Percentiles rank a stretch among this genome's conserved stretches.
These are phyloP conservation scores for Xestia rhomboidea DNA, from an alignment of 2,888 invertebrate genomes.

Conservation along the genomic window DNA sequence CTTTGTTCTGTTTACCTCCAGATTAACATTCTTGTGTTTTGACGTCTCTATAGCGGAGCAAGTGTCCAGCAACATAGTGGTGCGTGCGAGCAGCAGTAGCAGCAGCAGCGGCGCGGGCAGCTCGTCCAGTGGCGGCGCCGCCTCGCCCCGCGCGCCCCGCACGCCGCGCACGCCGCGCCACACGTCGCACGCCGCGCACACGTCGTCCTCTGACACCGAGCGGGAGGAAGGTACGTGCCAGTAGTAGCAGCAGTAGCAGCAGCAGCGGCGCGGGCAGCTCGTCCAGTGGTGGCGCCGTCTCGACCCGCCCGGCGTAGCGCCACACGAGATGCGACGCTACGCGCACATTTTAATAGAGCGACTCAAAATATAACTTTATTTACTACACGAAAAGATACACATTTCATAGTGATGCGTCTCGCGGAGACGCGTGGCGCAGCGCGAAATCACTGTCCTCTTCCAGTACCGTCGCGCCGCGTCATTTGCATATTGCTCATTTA, in stretches of 20 bases:
- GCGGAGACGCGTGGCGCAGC: too few species aligned
- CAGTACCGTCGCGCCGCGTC: too few species aligned
- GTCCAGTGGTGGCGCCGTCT: slow-evolving; percentile 74
- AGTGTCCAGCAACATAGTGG: slow-evolving; percentile 57
- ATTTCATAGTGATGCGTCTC: too few species aligned
- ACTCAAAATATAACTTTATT: too few species aligned
- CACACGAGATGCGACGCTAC: slow-evolving; percentile 39
- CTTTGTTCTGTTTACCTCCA: not conserved
- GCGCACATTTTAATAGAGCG: too few species aligned
- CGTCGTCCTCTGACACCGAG: slow-evolving; percentile 91
- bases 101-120: slow-evolving; percentile 80
- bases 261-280: slow-evolving; percentile 71
- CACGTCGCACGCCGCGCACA: slow-evolving; percentile 70
- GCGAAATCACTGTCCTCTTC: too few species aligned
- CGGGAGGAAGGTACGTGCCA: slow-evolving; percentile 86
- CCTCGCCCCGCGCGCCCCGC: slow-evolving; percentile 71
- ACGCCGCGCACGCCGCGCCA: slow-evolving; percentile 69
- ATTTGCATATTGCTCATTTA: too few species aligned
- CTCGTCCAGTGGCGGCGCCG: slow-evolving; percentile 75
- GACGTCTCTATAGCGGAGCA: slow-evolving; percentile 55
- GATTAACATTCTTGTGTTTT: not conserved
- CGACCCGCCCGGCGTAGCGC: slow-evolving; percentile 70
- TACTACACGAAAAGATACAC: too few species aligned
- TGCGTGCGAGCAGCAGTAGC: slow-evolving; percentile 77
- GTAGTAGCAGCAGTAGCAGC: not conserved